Percentiles rank a stretch among this genome's conserved stretches.
Evolutionary conservation across 1,140 invertebrate species (phyloP).

Genomic region (Eupristina koningsbergeri): DNA sequence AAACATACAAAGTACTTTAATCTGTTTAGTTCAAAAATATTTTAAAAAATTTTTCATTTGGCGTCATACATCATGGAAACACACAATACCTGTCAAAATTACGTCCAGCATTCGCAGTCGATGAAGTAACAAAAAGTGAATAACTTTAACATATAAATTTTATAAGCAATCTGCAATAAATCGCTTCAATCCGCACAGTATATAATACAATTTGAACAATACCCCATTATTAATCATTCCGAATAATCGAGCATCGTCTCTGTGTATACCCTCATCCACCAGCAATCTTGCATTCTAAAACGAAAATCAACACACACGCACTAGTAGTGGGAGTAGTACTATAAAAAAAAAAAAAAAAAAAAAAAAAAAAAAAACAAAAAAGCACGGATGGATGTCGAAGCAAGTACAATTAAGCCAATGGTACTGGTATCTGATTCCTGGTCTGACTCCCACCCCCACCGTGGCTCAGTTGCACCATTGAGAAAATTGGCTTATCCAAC

Average conservation of each 20-base stretch:
- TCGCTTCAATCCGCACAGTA: conserved; percentile 11
- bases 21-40: not conserved
- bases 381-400: conserved; percentile 57
- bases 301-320: conserved; percentile 19
- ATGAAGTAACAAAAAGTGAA: not conserved
- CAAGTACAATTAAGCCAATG: conserved; percentile 71
- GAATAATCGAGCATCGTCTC: conserved; percentile 39
- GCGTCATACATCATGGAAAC: conserved; percentile 7
- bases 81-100: conserved; percentile 33
- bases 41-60: conserved; percentile 25
- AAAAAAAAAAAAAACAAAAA: too few species aligned
- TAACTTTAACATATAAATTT: conserved; percentile 40
- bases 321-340: not conserved
- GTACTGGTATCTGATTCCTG: too few species aligned
- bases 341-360: too few species aligned
- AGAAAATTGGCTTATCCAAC: conserved; percentile 70
- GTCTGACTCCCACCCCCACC: conserved; percentile 64
- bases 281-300: conserved; percentile 17
- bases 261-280: not conserved
- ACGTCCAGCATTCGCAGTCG: conserved; percentile 20
- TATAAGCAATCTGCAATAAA: conserved; percentile 33
- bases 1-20: not conserved
- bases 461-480: conserved; percentile 73
- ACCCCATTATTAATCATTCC: conserved; percentile 48
- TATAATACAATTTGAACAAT: conserved; percentile 42